Conservation (phyloP, 2,888 invertebrate genomes). For the Priapulus caudatus region DNA sequence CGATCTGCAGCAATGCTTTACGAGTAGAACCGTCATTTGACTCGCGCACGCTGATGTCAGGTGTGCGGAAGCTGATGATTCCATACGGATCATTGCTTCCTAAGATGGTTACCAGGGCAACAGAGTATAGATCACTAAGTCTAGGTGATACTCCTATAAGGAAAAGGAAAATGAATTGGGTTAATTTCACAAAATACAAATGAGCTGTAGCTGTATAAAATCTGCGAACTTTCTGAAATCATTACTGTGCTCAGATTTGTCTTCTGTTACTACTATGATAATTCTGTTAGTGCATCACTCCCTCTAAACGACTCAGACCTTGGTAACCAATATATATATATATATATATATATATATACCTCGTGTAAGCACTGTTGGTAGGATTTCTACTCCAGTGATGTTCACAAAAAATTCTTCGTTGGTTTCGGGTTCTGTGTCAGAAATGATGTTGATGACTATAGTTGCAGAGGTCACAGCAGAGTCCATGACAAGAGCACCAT, state of each 20-base stretch:
- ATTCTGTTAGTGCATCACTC: no score
- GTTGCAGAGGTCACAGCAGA: background rate
- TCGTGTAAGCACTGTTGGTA: no score
- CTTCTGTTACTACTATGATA: no score
- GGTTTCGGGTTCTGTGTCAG: slow-evolving; percentile 31
- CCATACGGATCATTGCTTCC: slow-evolving; percentile 30
- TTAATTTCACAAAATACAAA: no score
- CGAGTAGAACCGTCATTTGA: background rate
- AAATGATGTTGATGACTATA: slow-evolving; percentile 24
- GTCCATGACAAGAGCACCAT: background rate
- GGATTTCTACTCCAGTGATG: slow-evolving; percentile 28
- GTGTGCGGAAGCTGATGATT: background rate
- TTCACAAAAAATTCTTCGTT: slow-evolving; percentile 34
- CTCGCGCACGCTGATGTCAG: background rate
- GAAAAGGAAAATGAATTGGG: no score
- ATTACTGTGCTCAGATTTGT: no score
- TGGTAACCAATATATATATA: no score
- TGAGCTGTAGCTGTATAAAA: no score
- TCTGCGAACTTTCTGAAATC: no score
- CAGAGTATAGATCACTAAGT: slow-evolving; percentile 24
- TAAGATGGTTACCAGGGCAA: slow-evolving; percentile 26
- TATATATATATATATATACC: no score
- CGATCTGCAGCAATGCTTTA: slow-evolving; percentile 18
- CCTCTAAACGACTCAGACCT: no score
- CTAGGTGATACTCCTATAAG: slow-evolving; percentile 17